Evolutionary conservation across 2,888 invertebrate genomes (phyloP).

Genomic region (Cheilosia variabilis): DNA sequence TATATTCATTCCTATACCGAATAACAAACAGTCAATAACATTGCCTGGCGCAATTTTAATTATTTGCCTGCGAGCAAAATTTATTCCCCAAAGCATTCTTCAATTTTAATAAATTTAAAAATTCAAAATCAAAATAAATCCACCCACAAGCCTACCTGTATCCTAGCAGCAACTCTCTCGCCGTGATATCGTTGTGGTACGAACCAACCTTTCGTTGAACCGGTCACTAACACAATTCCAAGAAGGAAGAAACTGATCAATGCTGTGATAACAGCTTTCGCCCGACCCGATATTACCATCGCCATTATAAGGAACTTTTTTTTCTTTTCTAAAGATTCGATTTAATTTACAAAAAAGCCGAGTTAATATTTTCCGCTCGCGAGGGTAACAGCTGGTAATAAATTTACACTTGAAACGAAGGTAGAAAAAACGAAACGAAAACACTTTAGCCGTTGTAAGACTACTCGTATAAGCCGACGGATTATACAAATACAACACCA

Average conservation of each 20-base stretch:
- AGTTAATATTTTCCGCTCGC: not conserved
- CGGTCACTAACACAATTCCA: conserved; percentile 85
- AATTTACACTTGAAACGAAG: conserved; percentile 17
- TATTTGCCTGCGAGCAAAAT: no score
- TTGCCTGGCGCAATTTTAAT: no score
- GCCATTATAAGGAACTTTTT: conserved; percentile 84
- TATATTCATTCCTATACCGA: no score
- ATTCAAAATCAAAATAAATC: not conserved
- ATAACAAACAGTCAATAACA: no score
- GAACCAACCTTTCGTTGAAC: conserved; percentile 87
- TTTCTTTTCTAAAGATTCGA: conserved; percentile 23
- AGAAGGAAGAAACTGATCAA: conserved; percentile 85
- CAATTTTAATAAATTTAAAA: no score
- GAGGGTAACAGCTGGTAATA: conserved; percentile 40
- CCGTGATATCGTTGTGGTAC: conserved; percentile 85
- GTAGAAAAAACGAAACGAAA: not conserved
- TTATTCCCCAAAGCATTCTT: no score
- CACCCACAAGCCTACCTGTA: conserved; percentile 84
- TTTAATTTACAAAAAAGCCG: conserved; percentile 21
- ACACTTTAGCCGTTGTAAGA: conserved; percentile 21
- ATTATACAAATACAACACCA: conserved; percentile 30
- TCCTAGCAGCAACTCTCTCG: conserved; percentile 85
- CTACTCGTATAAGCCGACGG: conserved; percentile 10
- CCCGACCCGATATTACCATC: conserved; percentile 87
- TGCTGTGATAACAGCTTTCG: conserved; percentile 86